phyloP scores from a whole-genome alignment of 92 coral and sea anemone genomes.

The Scolanthus callimorphus region DNA sequence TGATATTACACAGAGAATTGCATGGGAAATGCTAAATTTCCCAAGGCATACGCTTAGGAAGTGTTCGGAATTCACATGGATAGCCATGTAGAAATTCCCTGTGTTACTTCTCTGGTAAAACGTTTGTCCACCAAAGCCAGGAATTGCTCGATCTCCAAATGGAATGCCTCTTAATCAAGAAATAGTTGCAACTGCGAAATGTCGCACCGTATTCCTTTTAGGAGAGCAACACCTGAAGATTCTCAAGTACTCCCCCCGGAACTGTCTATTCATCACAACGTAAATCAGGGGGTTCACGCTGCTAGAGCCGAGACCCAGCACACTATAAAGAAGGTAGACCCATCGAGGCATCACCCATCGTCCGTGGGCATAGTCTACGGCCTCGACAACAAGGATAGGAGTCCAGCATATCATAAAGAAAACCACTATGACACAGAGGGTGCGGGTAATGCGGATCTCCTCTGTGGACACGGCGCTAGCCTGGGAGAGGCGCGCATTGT shows the following conservation, averaged over 20 bases:
- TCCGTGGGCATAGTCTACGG: slow-evolving; percentile 29
- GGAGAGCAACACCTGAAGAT: not conserved
- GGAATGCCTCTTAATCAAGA: no score
- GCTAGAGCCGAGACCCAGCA: slow-evolving; percentile 18
- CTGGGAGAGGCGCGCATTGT: slow-evolving; percentile 1
- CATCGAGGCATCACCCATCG: slow-evolving; percentile 33
- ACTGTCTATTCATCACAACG: slow-evolving; percentile 31
- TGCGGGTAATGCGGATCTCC: slow-evolving; percentile 32
- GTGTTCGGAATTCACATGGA: no score
- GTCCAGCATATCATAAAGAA: slow-evolving; percentile 45
- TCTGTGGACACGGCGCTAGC: slow-evolving; percentile 13
- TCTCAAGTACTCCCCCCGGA: slow-evolving; percentile 21
- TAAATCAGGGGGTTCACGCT: slow-evolving; percentile 35
- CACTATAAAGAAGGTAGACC: slow-evolving; percentile 29
- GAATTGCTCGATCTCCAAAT: no score
- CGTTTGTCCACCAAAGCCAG: no score
- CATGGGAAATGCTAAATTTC: no score
- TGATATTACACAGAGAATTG: no score
- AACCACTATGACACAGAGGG: slow-evolving; percentile 33
- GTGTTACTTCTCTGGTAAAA: no score
- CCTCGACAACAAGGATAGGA: slow-evolving; percentile 29
- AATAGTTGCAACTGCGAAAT: no score
- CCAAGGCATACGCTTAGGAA: no score
- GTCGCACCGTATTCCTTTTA: not conserved
- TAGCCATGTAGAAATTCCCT: no score